Evolutionary conservation across 2,888 invertebrate genomes (phyloP).

Genomic region (Fragum fragum): DNA sequence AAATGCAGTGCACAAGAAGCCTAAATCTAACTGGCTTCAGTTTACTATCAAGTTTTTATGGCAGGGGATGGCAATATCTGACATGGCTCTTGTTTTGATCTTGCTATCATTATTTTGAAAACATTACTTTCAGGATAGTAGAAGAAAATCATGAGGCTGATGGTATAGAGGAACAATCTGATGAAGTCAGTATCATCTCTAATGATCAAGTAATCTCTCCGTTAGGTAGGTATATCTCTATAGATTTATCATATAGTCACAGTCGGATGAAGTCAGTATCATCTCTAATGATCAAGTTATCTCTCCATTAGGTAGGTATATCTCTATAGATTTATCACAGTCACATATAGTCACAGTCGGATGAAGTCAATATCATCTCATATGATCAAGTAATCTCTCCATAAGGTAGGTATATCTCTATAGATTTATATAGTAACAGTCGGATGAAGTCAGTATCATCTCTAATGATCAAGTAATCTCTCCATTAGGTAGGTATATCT

Average conservation of each 20-base stretch:
- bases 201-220: slow-evolving; percentile 24
- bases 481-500: slow-evolving; percentile 4
- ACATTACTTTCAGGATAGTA: slow-evolving; percentile 12
- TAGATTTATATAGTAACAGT: background rate
- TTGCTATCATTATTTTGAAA: too few relatives aligned
- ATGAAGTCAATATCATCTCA: too few relatives aligned
- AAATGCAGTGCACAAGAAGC: too few relatives aligned
- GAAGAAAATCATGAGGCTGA: slow-evolving; percentile 13
- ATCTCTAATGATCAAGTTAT: slow-evolving; percentile 20
- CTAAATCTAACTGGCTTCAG: too few relatives aligned
- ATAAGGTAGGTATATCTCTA: slow-evolving; percentile 3
- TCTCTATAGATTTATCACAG: background rate
- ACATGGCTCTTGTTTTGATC: too few relatives aligned
- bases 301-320: slow-evolving; percentile 14
- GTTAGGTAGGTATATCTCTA: background rate
- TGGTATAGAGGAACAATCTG: slow-evolving; percentile 7
- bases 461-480: slow-evolving; percentile 21
- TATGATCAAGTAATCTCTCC: too few relatives aligned
- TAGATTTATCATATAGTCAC: background rate
- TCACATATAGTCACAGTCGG: too few relatives aligned
- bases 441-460: slow-evolving; percentile 21
- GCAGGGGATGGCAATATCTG: too few relatives aligned
- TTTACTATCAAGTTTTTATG: too few relatives aligned
- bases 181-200: slow-evolving; percentile 18
- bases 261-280: slow-evolving; percentile 15